Conservation (phyloP, 2,797 vertebrate species). For the Ctenosaura bakeri region DNA sequence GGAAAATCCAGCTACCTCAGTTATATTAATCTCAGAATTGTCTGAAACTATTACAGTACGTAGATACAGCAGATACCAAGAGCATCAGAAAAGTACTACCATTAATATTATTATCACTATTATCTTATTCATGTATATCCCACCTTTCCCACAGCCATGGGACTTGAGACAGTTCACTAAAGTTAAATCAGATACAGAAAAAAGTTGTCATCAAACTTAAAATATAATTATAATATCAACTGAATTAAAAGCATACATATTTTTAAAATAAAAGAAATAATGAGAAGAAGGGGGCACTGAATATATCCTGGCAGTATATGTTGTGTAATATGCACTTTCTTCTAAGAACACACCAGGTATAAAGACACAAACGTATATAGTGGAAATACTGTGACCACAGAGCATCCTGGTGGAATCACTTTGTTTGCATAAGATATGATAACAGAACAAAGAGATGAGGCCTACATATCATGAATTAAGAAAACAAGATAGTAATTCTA, state of each 20-base stretch:
- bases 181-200: no score
- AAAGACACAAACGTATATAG: neutral
- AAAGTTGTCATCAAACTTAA: no score
- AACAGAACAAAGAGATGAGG: neutral
- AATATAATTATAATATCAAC: no score
- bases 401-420: neutral
- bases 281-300: neutral
- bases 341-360: neutral
- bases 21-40: neutral
- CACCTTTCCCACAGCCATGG: no score
- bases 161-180: no score
- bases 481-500: neutral
- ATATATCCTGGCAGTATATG: neutral
- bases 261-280: no score
- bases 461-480: neutral
- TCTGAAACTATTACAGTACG: neutral
- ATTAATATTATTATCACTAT: no score
- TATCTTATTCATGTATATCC: no score
- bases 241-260: no score
- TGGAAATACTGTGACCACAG: neutral
- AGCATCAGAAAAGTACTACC: neutral
- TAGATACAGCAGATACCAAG: neutral
- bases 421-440: neutral
- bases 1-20: neutral
- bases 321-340: neutral